Base-by-base conservation (phyloP, 2,888 invertebrate genomes). In the Plagodis dolabraria region DNA sequence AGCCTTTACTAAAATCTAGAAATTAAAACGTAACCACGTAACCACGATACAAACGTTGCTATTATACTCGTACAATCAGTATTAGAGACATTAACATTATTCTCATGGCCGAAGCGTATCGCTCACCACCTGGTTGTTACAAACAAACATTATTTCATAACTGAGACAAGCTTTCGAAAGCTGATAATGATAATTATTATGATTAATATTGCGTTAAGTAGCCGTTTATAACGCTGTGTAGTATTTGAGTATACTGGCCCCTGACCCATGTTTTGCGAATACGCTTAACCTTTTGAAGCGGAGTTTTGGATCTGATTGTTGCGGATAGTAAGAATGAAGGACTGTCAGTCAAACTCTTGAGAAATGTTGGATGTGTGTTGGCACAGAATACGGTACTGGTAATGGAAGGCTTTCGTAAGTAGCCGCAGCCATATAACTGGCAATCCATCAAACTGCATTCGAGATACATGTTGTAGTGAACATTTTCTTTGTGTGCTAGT, bases 191-290 rank as follows among this genome's bases (percentile, higher is more conserved):
- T 61, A 61, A 61, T 61, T 57, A 53, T 57, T 53, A 53, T 56
- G 60, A 61, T 61, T 53, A 61, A 61, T 57, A 47, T 56, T 54
- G 50, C 61, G 57, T 64, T 65, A 67, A 54, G 51, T 51, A 54
- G 51, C 59, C 22, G 22, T 22, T 47, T 33, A 38, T 10, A 40
- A 8, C 10, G 10, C 10, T 49, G 42, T 44, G 53, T 57, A 57
- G 59, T 9, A 7, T 0, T 11, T 10, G n/a, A 33, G 43, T 10
- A 50, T 33, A 12, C 10, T 50, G 43, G 46, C 40, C 49, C 53
- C 35, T 53, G 53, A 53, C 53, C 53, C 48, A 22, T 7, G 10
- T 40, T 45, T 47, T 43, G 22, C 40, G 58, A 50, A 44, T 50
- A 44, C 11, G 60, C 34, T 51, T 64, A 51, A 64, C 65, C 67